Evolutionary conservation across 2,888 invertebrate species (phyloP), one percentile per base, ranked within the genome.

Genomic region (Mesorhabditis spiculigera): DNA sequence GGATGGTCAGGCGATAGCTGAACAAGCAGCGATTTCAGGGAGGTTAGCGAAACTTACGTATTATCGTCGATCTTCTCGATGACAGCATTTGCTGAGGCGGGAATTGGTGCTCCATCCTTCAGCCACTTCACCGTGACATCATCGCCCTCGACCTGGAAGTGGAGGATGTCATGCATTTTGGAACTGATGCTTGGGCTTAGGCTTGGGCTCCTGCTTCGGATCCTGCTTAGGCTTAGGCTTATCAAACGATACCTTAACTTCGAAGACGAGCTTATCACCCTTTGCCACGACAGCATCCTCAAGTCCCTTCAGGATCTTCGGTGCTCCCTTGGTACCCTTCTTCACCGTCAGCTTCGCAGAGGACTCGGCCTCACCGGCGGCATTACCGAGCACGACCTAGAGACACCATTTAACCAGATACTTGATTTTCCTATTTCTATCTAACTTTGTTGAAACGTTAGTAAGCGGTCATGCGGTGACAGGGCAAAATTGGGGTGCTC

Each of bases 21-120:
- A 28, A 28, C 28, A 28, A 28, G 28, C 28, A 3, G 28, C 28
- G 3, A 28, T 28, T 28, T 28, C 28, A 28, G 28, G 28, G 28
- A 28, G 28, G 28, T 28, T 42, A 43, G 58, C 66, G 4, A 8
- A 74, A 65, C 28, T 28, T 28, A 28, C 28, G 80, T 83, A 43
- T 85, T 83, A 61, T 85, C 85, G 68, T 81, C 82, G 44, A 85
- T 71, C 68, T 83, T 82, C 72, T 85, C 83, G 65, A 81, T 77
- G 50, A 79, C 72, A n/a, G 77, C 78, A 41, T 76, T 71, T 41
- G 78, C 75, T 73, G 83, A 86, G 8, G 78, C 80, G 10, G 67
- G 71, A 58, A 81, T 72, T 4, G 78, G 78, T 77, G 91, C 91
- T 0, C 93, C 93, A 86, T 94, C 93, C 86, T 93, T 93, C 86